Evolutionary conservation across 2,888 invertebrate species (phyloP).

Genomic region (Rhopalosiphum nymphaeae): DNA sequence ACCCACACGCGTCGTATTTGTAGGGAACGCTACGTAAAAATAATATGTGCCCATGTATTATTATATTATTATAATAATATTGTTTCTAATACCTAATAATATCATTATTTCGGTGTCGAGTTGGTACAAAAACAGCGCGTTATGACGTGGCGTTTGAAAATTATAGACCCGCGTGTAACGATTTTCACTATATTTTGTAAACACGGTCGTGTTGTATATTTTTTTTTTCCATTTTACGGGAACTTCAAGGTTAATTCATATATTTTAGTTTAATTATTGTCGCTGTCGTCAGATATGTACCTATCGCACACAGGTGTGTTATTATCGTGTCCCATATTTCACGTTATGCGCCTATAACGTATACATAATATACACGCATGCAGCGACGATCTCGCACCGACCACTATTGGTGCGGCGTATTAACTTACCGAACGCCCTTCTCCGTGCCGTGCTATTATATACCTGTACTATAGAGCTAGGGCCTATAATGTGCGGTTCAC

Average conservation of each 20-base stretch:
- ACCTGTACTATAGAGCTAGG: not conserved
- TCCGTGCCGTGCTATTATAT: constrained; percentile 11
- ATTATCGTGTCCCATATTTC: constrained; percentile 52
- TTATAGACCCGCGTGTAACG: not conserved
- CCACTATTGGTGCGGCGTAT: constrained; percentile 23
- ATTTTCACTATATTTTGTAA: constrained; percentile 38
- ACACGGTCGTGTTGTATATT: constrained; percentile 7
- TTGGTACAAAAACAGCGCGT: not conserved
- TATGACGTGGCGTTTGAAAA: constrained; percentile 1
- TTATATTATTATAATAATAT: constrained; percentile 11
- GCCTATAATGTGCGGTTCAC: constrained; percentile 18
- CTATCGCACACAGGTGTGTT: constrained; percentile 19
- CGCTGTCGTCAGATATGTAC: constrained; percentile 43
- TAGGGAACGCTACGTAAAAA: not conserved
- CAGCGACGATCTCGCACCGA: constrained; percentile 21
- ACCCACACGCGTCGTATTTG: constrained; percentile 5
- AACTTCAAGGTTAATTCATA: constrained; percentile 39
- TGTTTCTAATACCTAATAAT: constrained; percentile 5
- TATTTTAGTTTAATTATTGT: constrained; percentile 41
- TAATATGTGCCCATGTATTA: not conserved
- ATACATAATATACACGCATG: not conserved
- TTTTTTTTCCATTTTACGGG: not conserved
- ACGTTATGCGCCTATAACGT: constrained; percentile 9
- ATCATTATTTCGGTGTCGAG: constrained; percentile 4
- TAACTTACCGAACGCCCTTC: constrained; percentile 46